Percentiles rank a stretch among this genome's conserved stretches.
phyloP scores from a whole-genome alignment of 1,140 invertebrate species.

The Drosophila athabasca region DNA sequence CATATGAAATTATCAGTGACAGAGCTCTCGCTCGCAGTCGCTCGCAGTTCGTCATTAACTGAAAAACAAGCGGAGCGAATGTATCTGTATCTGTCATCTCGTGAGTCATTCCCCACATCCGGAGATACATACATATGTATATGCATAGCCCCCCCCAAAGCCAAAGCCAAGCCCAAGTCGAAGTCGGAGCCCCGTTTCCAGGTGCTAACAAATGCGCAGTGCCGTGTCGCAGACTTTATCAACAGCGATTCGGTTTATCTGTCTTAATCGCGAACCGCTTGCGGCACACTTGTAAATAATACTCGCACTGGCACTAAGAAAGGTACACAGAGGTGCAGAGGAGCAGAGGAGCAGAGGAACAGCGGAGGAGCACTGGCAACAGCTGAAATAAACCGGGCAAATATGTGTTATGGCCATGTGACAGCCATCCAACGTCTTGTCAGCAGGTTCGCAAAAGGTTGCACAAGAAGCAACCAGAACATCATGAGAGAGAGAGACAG shows the following conservation, averaged over 20 bases:
- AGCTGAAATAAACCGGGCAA: slow-evolving; percentile 62
- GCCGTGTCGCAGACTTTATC: slow-evolving; percentile 17
- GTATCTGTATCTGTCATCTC: slow-evolving; percentile 42
- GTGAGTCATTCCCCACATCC: slow-evolving; percentile 56
- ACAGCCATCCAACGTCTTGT: slow-evolving; percentile 42
- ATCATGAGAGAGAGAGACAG: background rate
- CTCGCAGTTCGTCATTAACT: slow-evolving; percentile 48
- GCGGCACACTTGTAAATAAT: slow-evolving; percentile 71
- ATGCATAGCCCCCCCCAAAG: slow-evolving; percentile 4
- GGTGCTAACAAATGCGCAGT: slow-evolving; percentile 25
- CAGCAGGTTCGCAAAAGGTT: slow-evolving; percentile 46
- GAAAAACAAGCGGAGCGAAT: slow-evolving; percentile 25
- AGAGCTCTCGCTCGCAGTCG: too few relatives aligned
- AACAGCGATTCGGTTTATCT: slow-evolving; percentile 48
- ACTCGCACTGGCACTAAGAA: slow-evolving; percentile 8
- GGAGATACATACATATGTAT: background rate
- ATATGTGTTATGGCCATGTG: slow-evolving; percentile 60
- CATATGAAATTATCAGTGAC: slow-evolving; percentile 47
- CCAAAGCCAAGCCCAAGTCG: background rate
- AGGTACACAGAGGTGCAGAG: slow-evolving; percentile 31
- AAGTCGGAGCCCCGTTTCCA: slow-evolving; percentile 21
- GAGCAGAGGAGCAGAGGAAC: too few relatives aligned
- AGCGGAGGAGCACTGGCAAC: background rate
- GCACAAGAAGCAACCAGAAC: slow-evolving; percentile 27
- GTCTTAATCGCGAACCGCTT: slow-evolving; percentile 39